phyloP scores from a whole-genome alignment of 2,113 vertebrate species.

The Pampusana beccarii region DNA sequence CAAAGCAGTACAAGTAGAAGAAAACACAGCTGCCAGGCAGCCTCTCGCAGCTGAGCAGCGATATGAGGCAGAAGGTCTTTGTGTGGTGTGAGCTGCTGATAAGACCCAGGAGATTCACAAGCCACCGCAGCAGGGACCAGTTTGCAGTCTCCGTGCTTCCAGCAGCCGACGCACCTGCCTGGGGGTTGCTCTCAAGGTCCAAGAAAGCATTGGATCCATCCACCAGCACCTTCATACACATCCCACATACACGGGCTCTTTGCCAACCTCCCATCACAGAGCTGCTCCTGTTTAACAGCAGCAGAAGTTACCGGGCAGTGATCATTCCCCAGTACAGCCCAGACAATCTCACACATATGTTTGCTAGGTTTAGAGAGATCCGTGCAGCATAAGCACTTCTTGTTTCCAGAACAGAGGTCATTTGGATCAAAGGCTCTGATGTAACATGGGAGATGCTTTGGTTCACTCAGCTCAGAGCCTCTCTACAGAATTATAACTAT shows the following conservation, averaged over 20 bases:
- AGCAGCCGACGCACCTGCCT: neutral
- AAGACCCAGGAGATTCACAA: neutral
- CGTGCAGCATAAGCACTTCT: neutral
- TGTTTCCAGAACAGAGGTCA: neutral
- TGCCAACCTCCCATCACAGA: neutral
- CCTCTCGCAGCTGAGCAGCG: neutral
- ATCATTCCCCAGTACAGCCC: neutral
- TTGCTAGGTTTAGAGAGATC: neutral
- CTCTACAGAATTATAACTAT: slow-evolving; percentile 26
- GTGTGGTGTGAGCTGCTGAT: slow-evolving; percentile 27
- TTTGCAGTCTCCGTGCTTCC: neutral
- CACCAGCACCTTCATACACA: neutral
- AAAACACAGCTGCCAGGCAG: slow-evolving; percentile 23
- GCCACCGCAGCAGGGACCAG: neutral
- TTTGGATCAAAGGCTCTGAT: slow-evolving; percentile 44
- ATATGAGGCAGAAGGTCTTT: neutral
- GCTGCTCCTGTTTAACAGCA: neutral
- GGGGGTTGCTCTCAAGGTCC: neutral
- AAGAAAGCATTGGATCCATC: neutral
- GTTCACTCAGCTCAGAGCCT: neutral
- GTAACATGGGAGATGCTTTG: neutral
- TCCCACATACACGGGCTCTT: neutral
- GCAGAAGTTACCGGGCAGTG: neutral
- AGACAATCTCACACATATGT: neutral
- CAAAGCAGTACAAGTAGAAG: neutral